These are phyloP conservation scores for Menura novaehollandiae DNA, from an alignment of 2,113 vertebrate genomes.

Conservation along the genomic window DNA sequence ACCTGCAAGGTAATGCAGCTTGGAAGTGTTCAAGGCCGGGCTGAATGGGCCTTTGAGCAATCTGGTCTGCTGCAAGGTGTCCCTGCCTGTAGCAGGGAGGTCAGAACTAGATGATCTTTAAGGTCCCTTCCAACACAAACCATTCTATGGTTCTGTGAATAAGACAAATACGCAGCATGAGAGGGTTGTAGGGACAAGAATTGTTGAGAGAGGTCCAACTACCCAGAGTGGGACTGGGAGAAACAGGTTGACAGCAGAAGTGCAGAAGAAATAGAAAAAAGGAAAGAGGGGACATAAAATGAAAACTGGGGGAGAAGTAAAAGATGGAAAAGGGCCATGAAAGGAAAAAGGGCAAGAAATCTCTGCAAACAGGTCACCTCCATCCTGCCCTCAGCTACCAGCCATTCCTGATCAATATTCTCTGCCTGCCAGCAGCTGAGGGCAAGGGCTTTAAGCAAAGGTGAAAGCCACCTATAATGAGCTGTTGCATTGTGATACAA, in stretches of 20 bases:
- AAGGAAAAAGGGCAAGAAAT: background rate
- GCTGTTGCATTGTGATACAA: background rate
- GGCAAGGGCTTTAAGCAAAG: background rate
- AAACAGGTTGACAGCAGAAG: background rate
- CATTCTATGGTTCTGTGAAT: background rate
- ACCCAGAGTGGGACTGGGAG: background rate
- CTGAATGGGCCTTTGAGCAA: background rate
- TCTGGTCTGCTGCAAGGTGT: background rate
- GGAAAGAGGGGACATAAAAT: background rate
- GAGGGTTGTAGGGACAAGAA: background rate
- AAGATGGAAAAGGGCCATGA: background rate
- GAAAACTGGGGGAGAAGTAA: background rate
- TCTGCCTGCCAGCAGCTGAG: background rate
- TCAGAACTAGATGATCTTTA: background rate
- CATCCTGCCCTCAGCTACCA: background rate
- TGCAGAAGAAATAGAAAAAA: background rate
- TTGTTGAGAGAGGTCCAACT: background rate
- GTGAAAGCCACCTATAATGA: background rate
- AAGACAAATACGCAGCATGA: background rate
- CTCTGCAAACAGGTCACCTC: background rate
- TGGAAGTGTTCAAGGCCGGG: background rate
- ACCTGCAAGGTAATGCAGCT: background rate
- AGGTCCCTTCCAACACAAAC: background rate
- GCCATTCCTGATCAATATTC: background rate
- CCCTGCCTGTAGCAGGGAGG: background rate